Evolutionary conservation across 2,888 invertebrate genomes (phyloP).

Genomic region (Lasioglossum marginatum): DNA sequence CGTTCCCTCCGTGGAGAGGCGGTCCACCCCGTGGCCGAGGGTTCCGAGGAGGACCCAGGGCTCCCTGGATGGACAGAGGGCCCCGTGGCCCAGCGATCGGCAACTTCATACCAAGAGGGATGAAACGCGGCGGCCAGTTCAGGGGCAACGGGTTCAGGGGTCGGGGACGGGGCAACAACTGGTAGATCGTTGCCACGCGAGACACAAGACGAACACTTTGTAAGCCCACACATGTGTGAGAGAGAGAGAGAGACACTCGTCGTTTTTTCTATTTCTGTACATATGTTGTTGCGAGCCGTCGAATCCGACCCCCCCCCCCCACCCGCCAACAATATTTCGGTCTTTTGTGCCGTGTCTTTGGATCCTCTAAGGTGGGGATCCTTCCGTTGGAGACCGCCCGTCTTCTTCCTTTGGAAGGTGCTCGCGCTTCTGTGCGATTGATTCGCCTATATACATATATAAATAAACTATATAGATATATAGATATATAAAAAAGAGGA

Average conservation of each 20-base stretch:
- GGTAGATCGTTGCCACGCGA: conserved; percentile 75
- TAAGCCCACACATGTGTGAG: conserved; percentile 64
- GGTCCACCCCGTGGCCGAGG: conserved; percentile 83
- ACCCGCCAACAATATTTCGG: not conserved
- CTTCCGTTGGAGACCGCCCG: conserved; percentile 13
- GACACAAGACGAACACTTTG: conserved; percentile 2
- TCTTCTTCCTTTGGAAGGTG: conserved; percentile 25
- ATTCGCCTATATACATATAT: conserved; percentile 71
- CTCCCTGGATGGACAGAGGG: conserved; percentile 85
- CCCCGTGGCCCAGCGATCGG: conserved; percentile 76
- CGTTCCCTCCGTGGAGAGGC: conserved; percentile 83
- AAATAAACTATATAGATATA: conserved; percentile 69
- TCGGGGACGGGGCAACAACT: conserved; percentile 76
- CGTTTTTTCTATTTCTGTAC: conserved; percentile 69
- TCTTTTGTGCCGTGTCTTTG: conserved; percentile 23
- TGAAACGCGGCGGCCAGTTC: conserved; percentile 81
- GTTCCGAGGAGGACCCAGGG: conserved; percentile 82
- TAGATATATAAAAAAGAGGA: conserved; percentile 52
- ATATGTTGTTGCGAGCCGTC: conserved; percentile 54
- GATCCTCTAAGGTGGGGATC: not conserved
- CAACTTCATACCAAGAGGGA: conserved; percentile 77
- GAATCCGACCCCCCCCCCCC: not conserved
- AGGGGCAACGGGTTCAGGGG: conserved; percentile 80
- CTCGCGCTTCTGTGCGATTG: conserved; percentile 57
- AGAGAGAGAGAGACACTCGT: conserved; percentile 83